These are phyloP conservation scores for Hylaeus anthracinus DNA, from an alignment of 1,140 invertebrate genomes.

Conservation along the genomic window DNA sequence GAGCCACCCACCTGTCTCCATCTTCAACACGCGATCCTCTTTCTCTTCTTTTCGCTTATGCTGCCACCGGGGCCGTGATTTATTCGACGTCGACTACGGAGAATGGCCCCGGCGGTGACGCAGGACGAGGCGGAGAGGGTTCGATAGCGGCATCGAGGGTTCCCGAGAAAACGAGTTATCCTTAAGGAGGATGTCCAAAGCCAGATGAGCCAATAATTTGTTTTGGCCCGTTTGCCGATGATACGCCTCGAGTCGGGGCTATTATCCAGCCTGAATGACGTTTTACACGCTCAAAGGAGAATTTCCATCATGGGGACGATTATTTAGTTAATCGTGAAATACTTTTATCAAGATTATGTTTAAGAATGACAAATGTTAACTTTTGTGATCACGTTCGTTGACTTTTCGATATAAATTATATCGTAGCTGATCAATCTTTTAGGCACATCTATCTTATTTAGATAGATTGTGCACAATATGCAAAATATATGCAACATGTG, in stretches of 20 bases:
- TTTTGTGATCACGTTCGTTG: no score
- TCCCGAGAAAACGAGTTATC: conserved; percentile 51
- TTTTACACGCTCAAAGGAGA: neutral
- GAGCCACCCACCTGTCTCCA: neutral
- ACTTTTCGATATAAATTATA: no score
- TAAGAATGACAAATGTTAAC: no score
- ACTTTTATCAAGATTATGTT: no score
- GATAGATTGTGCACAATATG: no score
- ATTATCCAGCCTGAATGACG: no score
- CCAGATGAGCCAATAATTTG: conserved; percentile 41
- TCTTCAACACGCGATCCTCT: neutral
- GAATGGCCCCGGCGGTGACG: conserved; percentile 5
- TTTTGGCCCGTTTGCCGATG: conserved; percentile 52
- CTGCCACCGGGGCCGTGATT: conserved; percentile 50
- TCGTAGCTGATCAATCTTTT: no score
- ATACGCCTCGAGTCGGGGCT: neutral
- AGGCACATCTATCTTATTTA: no score
- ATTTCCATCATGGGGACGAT: no score
- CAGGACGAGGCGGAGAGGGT: neutral
- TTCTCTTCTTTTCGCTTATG: conserved; percentile 31
- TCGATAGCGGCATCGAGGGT: conserved; percentile 8
- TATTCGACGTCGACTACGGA: conserved; percentile 52
- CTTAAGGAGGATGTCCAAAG: conserved; percentile 25
- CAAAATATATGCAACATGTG: no score
- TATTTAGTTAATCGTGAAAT: no score